Conservation (phyloP, 2,113 vertebrate species). For the Lophochroa leadbeateri region DNA sequence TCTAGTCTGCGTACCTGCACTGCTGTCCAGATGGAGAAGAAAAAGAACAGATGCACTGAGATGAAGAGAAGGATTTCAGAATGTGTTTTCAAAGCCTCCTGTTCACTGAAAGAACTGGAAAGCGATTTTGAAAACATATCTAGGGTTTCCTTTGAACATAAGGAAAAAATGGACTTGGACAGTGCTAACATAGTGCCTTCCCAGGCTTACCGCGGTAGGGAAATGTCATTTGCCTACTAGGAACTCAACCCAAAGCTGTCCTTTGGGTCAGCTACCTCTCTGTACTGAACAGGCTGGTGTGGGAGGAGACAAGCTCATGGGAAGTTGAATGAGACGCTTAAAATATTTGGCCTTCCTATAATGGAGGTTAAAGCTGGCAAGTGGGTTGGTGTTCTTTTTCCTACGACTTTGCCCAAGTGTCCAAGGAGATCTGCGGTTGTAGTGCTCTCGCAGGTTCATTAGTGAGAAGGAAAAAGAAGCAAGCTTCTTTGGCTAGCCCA, state of each 20-base stretch:
- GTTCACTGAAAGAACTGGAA: constrained; percentile 3
- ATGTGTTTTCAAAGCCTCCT: constrained; percentile 45
- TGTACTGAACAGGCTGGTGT: not conserved
- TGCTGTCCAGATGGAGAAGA: constrained; percentile 45
- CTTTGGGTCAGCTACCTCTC: not conserved
- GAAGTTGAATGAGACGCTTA: not conserved
- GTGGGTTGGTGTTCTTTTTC: not conserved
- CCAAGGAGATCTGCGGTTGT: not conserved
- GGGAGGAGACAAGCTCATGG: not conserved
- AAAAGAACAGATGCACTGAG: constrained; percentile 7
- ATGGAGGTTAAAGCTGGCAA: not conserved
- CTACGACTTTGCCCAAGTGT: not conserved
- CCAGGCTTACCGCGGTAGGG: not conserved
- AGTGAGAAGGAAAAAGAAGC: not conserved
- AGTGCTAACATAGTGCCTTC: not conserved
- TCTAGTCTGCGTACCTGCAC: constrained; percentile 9
- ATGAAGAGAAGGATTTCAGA: constrained; percentile 30
- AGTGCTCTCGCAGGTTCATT: not conserved
- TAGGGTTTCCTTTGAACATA: constrained; percentile 50
- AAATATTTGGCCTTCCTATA: not conserved
- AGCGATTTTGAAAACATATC: constrained; percentile 47
- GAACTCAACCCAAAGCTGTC: not conserved
- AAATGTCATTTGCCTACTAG: constrained; percentile 1
- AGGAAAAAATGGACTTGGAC: constrained; percentile 48
- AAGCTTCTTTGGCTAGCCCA: not conserved